phyloP scores from a whole-genome alignment of 2,113 vertebrate genomes.

The Balaeniceps rex region DNA sequence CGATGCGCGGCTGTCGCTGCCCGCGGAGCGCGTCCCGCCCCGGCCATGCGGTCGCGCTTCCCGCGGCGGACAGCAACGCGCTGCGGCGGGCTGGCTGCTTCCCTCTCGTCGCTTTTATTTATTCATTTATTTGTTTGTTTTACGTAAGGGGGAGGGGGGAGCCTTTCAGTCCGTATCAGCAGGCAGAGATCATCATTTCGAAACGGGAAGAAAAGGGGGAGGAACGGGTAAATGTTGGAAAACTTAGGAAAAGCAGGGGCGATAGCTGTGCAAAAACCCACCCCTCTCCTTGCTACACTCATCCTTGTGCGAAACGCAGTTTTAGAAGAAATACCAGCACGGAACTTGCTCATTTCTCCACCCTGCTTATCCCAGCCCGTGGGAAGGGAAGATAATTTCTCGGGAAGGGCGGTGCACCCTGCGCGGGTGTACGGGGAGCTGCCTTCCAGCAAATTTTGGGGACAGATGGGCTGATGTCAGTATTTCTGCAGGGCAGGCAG shows the following conservation, averaged over 20 bases:
- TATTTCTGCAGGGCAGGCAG: background rate
- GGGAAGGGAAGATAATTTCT: background rate
- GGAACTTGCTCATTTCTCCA: background rate
- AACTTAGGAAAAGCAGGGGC: background rate
- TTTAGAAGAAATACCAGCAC: background rate
- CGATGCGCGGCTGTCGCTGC: background rate
- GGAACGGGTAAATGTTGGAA: background rate
- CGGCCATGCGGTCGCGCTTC: no score
- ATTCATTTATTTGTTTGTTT: background rate
- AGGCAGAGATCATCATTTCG: background rate
- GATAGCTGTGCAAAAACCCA: no score
- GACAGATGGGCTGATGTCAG: background rate
- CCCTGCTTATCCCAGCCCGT: background rate
- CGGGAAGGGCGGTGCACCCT: background rate
- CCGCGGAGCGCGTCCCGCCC: background rate
- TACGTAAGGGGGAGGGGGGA: background rate
- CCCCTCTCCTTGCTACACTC: background rate
- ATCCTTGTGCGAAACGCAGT: background rate
- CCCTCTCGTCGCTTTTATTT: background rate
- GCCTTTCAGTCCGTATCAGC: background rate
- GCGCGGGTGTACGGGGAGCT: background rate
- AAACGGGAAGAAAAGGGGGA: background rate
- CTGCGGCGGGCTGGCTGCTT: background rate
- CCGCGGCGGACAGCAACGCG: background rate
- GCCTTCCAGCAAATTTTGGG: background rate